These are phyloP conservation scores for Lepetodrilus schrolli DNA, from an alignment of 2,888 invertebrate species.

Conservation along the genomic window DNA sequence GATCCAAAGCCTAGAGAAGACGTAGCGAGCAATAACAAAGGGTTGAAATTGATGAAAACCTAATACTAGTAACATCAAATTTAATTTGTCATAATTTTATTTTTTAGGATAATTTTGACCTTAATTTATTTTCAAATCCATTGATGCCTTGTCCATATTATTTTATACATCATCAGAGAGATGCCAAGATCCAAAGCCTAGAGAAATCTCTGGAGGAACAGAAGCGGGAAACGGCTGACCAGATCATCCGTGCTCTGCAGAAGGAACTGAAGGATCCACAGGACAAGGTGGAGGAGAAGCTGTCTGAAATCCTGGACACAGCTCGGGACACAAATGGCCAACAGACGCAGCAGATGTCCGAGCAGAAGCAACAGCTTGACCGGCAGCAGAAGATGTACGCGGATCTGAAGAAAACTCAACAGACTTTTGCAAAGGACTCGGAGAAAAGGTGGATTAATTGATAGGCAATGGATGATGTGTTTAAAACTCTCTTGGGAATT, in stretches of 20 bases:
- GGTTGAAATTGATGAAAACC: too few relatives aligned
- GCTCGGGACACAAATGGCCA: conserved; percentile 35
- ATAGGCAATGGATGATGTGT: too few relatives aligned
- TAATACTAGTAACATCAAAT: too few relatives aligned
- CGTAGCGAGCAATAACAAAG: too few relatives aligned
- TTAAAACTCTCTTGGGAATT: too few relatives aligned
- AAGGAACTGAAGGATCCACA: conserved; percentile 45
- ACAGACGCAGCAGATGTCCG: conserved; percentile 32
- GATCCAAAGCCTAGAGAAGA: too few relatives aligned
- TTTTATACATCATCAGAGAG: too few relatives aligned
- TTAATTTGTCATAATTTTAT: too few relatives aligned
- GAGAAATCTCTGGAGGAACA: conserved; percentile 39
- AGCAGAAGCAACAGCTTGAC: conserved; percentile 36
- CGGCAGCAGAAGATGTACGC: conserved; percentile 33
- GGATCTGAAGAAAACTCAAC: conserved; percentile 33
- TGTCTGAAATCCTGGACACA: conserved; percentile 42
- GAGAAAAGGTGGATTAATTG: conserved; percentile 35
- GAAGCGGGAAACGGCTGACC: conserved; percentile 31
- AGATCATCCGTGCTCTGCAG: conserved; percentile 45
- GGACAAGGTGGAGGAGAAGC: conserved; percentile 42
- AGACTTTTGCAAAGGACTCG: conserved; percentile 34
- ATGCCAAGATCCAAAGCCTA: conserved; percentile 49
- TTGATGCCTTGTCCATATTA: background rate
- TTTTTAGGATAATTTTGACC: too few relatives aligned
- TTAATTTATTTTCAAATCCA: too few relatives aligned